Base-by-base conservation (phyloP, 2,888 invertebrate genomes). In the Stramonita haemastoma region DNA sequence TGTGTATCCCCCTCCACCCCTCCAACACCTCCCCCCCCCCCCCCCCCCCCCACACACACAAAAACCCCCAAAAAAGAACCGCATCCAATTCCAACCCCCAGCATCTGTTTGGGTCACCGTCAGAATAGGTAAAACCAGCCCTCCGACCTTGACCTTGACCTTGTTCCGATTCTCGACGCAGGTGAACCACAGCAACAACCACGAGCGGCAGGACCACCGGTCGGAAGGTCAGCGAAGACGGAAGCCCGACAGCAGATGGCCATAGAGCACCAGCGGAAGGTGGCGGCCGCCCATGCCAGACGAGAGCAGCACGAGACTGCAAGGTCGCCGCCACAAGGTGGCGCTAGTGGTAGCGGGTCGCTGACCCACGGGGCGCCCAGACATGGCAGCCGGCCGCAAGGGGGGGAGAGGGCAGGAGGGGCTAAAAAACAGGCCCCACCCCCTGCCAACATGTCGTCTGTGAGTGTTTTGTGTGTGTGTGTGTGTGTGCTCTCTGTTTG, bases 121-220 rank as follows among this genome's bases (percentile, higher is more conserved):
- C 46, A 46, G 2, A 46, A 46, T 46, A 2, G 46, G 46, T 46
- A 46, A 46, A 46, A 2, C 46, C 46, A 46, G 2, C 46, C 46
- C 46, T 8, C 46, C 8, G 46, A 46, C 46, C 46, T 46, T 46
- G 46, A 46, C 46, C 46, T 46, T 46, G 46, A 46, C 46, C 46
- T n/a, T 46, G 46, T 46, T 46, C 8, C n/a, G n/a, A n/a, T 46
- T 8, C 46, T 8, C 8, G 46, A 46, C 4, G 5, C 81, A 87
- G 89, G 89, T 73, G 70, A 70, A 86, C n/a, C 73, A 89, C 57
- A 87, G 85, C 85, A 85, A 32, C 89, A 87, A 66, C 87, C 89
- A 77, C 36, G 84, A 46, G 13, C 86, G 83, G 11, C 79, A 79
- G 34, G 77, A 89, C 81, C 81, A 79, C 32, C 60, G 87, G 22